Percentiles rank a stretch among this genome's conserved stretches.
These are phyloP conservation scores for Centroberyx gerrardi DNA, from an alignment of 2,797 vertebrate genomes.

Conservation along the genomic window DNA sequence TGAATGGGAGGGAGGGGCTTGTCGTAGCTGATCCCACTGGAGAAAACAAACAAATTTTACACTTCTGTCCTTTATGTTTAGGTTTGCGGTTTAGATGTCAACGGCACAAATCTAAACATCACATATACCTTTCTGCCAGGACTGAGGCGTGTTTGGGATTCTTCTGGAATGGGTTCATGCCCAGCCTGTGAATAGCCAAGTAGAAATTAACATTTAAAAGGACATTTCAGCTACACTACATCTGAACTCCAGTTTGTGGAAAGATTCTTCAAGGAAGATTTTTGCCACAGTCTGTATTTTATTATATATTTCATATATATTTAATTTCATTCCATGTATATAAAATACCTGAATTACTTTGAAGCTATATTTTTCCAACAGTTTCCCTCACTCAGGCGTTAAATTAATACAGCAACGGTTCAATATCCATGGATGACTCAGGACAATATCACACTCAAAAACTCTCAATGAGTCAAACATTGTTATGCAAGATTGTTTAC, in stretches of 20 bases:
- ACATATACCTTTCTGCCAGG: constrained; percentile 90
- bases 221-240: neutral
- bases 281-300: neutral
- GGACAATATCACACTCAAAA: too few relatives aligned
- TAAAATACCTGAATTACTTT: too few relatives aligned
- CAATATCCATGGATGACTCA: too few relatives aligned
- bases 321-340: too few relatives aligned
- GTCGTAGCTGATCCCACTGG: constrained; percentile 94
- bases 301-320: too few relatives aligned
- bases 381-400: too few relatives aligned
- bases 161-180: constrained; percentile 98
- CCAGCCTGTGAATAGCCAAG: constrained; percentile 84
- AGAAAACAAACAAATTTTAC: constrained; percentile 23
- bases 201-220: constrained; percentile 23
- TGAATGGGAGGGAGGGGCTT: constrained; percentile 95
- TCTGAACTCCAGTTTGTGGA: neutral
- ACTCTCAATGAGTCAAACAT: too few relatives aligned
- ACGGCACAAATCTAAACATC: neutral
- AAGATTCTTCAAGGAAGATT: neutral
- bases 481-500: too few relatives aligned
- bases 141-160: constrained; percentile 96
- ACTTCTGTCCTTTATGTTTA: neutral
- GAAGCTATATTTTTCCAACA: too few relatives aligned
- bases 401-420: too few relatives aligned
- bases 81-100: neutral